A percentile compares a stretch with the other conserved stretches of the same genome.
Evolutionary conservation across 2,797 vertebrate genomes (phyloP).

Genomic region (Sardinella longiceps): DNA sequence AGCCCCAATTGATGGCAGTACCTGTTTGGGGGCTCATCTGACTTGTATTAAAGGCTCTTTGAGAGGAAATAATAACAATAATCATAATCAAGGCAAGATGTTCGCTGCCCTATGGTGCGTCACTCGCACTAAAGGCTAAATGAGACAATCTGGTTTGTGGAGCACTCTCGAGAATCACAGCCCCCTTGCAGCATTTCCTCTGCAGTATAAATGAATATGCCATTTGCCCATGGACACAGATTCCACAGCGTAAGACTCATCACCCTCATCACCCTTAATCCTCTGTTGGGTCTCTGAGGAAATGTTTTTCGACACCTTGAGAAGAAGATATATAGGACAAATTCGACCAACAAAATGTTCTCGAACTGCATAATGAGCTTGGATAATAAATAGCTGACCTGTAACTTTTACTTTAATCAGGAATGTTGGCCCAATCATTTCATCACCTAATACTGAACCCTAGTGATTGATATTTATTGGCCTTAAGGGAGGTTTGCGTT

Average conservation of each 20-base stretch:
- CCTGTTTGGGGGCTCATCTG: slow-evolving; percentile 53
- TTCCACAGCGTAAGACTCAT: background rate
- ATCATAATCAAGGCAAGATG: slow-evolving; percentile 54
- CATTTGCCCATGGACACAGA: background rate
- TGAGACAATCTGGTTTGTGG: slow-evolving; percentile 44
- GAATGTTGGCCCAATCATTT: slow-evolving; percentile 6
- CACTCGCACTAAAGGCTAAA: slow-evolving; percentile 43
- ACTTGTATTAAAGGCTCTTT: slow-evolving; percentile 54
- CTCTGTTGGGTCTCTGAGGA: background rate
- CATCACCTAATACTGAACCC: slow-evolving; percentile 1
- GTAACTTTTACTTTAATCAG: background rate
- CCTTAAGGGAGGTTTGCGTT: background rate
- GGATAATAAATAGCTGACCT: background rate
- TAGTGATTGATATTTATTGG: background rate
- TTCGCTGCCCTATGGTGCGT: slow-evolving; percentile 44
- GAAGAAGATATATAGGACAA: background rate
- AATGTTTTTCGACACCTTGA: background rate
- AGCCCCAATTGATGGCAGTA: slow-evolving; percentile 38
- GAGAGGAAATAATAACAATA: slow-evolving; percentile 59
- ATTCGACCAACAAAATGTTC: background rate
- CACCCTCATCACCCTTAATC: background rate
- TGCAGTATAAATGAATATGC: slow-evolving; percentile 32
- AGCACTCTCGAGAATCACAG: slow-evolving; percentile 29
- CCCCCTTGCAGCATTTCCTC: slow-evolving; percentile 23
- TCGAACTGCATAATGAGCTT: background rate